Conservation (phyloP, 2,113 vertebrate genomes). For the Riparia riparia region DNA sequence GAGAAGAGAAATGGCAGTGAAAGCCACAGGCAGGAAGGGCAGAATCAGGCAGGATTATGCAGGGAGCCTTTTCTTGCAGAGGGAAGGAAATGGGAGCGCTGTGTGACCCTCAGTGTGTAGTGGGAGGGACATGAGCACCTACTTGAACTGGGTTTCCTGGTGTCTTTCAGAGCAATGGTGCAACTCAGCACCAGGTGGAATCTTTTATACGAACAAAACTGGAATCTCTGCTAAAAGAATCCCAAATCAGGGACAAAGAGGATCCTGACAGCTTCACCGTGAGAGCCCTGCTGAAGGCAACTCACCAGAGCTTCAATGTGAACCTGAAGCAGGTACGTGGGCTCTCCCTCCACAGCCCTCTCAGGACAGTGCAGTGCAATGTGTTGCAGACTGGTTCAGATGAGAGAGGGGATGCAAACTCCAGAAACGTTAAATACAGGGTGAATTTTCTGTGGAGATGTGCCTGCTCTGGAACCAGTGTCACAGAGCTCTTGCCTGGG, state of each 20-base stretch:
- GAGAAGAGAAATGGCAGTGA: background rate
- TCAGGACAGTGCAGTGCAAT: rapidly evolving
- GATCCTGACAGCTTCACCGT: conserved; percentile 96
- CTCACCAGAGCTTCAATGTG: conserved; percentile 89
- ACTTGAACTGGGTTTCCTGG: background rate
- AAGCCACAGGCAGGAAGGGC: background rate
- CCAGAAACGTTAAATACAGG: background rate
- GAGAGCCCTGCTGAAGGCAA: conserved; percentile 89
- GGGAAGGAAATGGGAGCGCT: background rate
- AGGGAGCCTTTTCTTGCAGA: background rate
- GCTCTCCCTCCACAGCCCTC: rapidly evolving
- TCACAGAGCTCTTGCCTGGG: background rate
- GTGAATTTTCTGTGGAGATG: background rate
- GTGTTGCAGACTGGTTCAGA: background rate
- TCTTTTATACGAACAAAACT: conserved; percentile 94
- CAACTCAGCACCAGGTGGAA: conserved; percentile 91
- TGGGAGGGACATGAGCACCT: background rate
- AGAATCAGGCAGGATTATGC: background rate
- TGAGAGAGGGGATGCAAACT: background rate
- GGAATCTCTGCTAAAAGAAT: conserved; percentile 93
- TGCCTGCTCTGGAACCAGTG: background rate
- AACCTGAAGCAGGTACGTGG: conserved; percentile 90
- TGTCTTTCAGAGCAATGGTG: conserved; percentile 85
- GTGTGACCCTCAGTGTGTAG: background rate
- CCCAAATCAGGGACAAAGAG: conserved; percentile 94